Evolutionary conservation across 2,797 vertebrate genomes (phyloP).

Genomic region (Pipistrellus pipistrellus): DNA sequence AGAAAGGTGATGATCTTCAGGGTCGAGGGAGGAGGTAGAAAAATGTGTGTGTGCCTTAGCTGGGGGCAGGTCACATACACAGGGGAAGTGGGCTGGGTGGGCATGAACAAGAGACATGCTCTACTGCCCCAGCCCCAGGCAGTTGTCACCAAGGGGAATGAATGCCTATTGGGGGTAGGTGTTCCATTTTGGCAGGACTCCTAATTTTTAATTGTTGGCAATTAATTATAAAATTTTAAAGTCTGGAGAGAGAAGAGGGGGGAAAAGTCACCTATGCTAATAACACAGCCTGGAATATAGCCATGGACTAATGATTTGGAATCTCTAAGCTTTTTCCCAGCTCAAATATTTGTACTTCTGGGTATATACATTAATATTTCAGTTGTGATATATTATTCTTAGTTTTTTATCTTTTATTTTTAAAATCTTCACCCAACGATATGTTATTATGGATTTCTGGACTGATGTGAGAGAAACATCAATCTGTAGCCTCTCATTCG

Average conservation of each 20-base stretch:
- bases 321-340: neutral
- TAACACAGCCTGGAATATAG: neutral
- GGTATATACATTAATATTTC: neutral
- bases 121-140: neutral
- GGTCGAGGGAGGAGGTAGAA: neutral
- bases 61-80: neutral
- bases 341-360: neutral
- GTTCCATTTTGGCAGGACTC: slow-evolving; percentile 19
- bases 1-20: neutral
- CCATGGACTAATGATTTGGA: neutral
- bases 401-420: neutral
- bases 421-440: neutral
- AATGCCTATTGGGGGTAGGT: neutral
- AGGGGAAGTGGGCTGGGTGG: slow-evolving; percentile 68
- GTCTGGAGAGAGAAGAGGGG: neutral
- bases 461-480: neutral
- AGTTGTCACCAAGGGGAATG: neutral
- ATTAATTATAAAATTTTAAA: neutral
- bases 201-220: slow-evolving; percentile 45
- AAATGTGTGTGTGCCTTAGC: neutral
- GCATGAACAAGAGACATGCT: neutral
- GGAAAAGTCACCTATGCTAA: neutral
- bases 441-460: neutral
- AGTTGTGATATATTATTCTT: neutral
- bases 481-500: neutral